Evolutionary conservation across 2,797 vertebrate genomes (phyloP), one percentile per base, ranked within the genome.

Genomic region (Trematomus bernacchii): DNA sequence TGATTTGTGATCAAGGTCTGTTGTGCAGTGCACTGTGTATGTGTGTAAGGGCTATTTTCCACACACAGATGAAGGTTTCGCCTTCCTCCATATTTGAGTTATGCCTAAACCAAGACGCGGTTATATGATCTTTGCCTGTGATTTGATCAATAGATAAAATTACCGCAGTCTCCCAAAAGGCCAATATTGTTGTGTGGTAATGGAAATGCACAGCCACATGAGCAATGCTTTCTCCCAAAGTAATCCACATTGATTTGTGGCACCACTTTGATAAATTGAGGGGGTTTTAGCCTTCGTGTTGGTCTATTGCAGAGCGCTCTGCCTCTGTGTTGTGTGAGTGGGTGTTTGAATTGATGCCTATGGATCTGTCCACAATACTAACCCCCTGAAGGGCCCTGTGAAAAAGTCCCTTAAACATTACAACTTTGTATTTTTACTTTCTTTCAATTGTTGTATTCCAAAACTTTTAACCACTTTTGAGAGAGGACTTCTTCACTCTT

Each of bases 181-280:
- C 88, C 92, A 89, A 90, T 92, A 86, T 89, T 91, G 87, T 89
- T 90, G 87, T 89, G 89, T 85, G 90, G 80, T 89, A 91, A 94
- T 93, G 92, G 90, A 91, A 94, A 89, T 89, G 85, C 86, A 66
- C 84, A 70, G 83, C 73, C 85, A 89, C 87, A 88, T 66, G 87
- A 92, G 85, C 91, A 82, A 78, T 79, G 87, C 91, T 93, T 91
- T 87, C 89, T 88, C 76, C 87, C 83, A 93, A 93, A 92, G 92
- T 93, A 93, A 94, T 95, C 92, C 86, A 79, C 89, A 96, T 95
- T 93, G 94, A 96, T 96, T 92, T 92, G 90, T 83, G 78, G 74
- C 84, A 82, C 89, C 86, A 91, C 89, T 94, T 95, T 94, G 92
- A 93, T 92, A 92, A 95, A 95, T 94, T 91, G 91, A 91, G 89